Evolutionary conservation across 1,140 invertebrate genomes (phyloP), one percentile per base, ranked within the genome.

Genomic region (Sminthurides bifidus): DNA sequence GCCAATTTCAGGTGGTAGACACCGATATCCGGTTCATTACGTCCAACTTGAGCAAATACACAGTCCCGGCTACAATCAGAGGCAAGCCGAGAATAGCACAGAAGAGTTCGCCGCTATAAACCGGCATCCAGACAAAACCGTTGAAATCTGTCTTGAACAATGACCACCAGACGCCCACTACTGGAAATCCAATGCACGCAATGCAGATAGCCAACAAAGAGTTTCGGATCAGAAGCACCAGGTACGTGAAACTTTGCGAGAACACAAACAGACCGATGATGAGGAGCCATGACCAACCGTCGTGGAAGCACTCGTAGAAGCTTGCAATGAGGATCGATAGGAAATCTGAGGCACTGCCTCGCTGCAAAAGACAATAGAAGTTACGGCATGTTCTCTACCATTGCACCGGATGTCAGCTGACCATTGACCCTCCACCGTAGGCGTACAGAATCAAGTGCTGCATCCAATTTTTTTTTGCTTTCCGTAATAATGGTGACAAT

Each of bases 111-210:
- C 77, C 77, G 3, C 75, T 74, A 24, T 77, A 69, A n/a, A 71
- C 71, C 4, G 77, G 77, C 35, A 73, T 71, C 76, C 76, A 79
- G 30, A 63, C 41, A 26, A 63, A 48, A 26, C 56, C 19, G 29
- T 45, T 52, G 37, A 41, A 30, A 14, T 59, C 37, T 68, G 76
- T 72, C 57, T 72, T 72, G 61, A 77, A 77, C 48, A 79, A 66
- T n/a, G 76, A 77, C 78, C 78, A 79, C 76, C 76, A 79, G 49
- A 79, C 72, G 2, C 75, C 75, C 3, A 75, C 71, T 2, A 79
- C 41, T 10, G 78, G 78, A 24, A 79, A 67, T 2, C 75, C 72
- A 6, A 73, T 67, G 21, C 75, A 75, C 17, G 71, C 70, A 12
- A 74, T 68, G 14, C 77, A 75, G 12, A 79, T 70, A 3, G 74